Percentiles rank a stretch among this genome's conserved stretches.
Evolutionary conservation across 2,797 vertebrate species (phyloP).

Genomic region (Neostethus bicornis): DNA sequence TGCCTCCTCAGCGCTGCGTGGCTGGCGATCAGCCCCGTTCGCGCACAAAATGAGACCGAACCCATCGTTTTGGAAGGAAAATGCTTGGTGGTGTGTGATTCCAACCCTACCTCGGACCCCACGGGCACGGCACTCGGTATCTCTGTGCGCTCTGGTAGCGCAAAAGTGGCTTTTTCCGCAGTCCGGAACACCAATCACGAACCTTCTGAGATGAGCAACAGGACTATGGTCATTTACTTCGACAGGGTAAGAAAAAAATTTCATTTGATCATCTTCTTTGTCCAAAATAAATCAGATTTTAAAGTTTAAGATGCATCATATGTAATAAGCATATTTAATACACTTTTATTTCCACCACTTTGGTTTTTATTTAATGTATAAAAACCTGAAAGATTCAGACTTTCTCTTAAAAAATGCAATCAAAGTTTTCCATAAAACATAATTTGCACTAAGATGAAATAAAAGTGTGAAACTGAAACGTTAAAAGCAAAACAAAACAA

Average conservation of each 20-base stretch:
- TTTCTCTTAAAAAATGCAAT: too few species aligned
- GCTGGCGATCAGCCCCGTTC: constrained; percentile 78
- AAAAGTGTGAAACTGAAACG: too few species aligned
- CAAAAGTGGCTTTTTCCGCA: constrained; percentile 96
- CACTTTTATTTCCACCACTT: too few species aligned
- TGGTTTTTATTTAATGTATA: too few species aligned
- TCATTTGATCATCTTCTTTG: neutral
- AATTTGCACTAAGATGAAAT: too few species aligned
- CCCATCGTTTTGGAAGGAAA: constrained; percentile 96
- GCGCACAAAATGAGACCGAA: constrained; percentile 93
- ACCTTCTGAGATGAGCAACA: constrained; percentile 98
- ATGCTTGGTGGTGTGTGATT: constrained; percentile 97
- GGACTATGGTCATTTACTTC: constrained; percentile 98
- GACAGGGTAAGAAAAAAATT: constrained; percentile 84
- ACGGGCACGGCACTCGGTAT: constrained; percentile 96
- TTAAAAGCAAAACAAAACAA: too few species aligned
- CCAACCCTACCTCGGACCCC: constrained; percentile 93
- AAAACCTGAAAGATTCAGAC: too few species aligned
- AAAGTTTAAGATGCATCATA: neutral
- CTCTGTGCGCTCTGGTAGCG: constrained; percentile 95
- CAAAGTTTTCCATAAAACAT: too few species aligned
- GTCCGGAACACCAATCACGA: constrained; percentile 98
- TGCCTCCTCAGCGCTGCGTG: constrained; percentile 84
- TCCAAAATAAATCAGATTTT: neutral
- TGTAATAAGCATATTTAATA: neutral